Percentiles rank a stretch among this genome's conserved stretches.
phyloP scores from a whole-genome alignment of 1,140 invertebrate genomes.

The Conus ventricosus region DNA sequence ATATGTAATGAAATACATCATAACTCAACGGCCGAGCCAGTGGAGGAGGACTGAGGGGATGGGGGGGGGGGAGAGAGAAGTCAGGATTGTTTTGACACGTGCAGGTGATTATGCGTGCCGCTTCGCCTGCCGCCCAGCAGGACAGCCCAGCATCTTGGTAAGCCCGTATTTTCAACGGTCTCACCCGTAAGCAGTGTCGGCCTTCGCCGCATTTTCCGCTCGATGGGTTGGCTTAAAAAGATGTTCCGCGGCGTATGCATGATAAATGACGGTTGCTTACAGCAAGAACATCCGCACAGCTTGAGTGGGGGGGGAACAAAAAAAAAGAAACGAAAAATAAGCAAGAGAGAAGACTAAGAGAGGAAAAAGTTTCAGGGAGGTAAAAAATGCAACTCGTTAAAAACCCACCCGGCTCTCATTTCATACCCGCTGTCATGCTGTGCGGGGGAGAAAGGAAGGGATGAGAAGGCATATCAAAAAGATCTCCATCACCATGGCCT shows the following conservation, averaged over 20 bases:
- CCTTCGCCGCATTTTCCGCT: conserved; percentile 25
- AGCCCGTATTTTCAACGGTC: conserved; percentile 9
- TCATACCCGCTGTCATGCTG: neutral
- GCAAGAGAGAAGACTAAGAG: too few species aligned
- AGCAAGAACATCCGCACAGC: neutral
- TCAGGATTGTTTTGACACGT: conserved; percentile 19
- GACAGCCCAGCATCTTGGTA: neutral
- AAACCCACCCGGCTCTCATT: neutral
- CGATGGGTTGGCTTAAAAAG: conserved; percentile 10
- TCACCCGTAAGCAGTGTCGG: neutral
- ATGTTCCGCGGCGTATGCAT: conserved; percentile 1
- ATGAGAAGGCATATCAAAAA: neutral
- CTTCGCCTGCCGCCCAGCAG: neutral
- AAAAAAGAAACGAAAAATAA: neutral
- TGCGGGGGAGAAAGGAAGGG: neutral
- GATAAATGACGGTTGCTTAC: conserved; percentile 15
- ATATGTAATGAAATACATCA: neutral
- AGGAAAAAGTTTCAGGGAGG: neutral
- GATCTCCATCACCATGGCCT: neutral
- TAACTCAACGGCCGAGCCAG: neutral
- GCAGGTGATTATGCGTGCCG: neutral
- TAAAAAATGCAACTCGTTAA: neutral
- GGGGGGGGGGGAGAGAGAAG: too few species aligned
- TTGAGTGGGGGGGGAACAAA: neutral
- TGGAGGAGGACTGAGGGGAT: neutral